A percentile compares a stretch with the other conserved stretches of the same genome.
Conservation (phyloP, 1,140 invertebrate genomes). For the Nasonia giraulti region DNA sequence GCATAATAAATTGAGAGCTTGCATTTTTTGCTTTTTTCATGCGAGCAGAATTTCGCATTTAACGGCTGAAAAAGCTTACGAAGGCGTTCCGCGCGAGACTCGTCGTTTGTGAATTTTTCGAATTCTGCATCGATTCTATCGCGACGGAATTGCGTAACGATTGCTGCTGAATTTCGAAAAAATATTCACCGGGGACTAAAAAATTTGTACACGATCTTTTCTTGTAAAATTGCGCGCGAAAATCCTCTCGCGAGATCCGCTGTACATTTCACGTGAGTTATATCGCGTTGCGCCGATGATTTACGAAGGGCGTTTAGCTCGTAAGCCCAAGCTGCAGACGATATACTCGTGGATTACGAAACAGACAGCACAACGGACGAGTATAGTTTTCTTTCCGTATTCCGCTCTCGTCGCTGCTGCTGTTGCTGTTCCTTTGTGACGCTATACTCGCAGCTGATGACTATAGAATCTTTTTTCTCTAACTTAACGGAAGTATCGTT, state of each 20-base stretch:
- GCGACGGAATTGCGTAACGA: neutral
- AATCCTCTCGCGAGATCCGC: conserved; percentile 27
- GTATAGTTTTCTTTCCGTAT: neutral
- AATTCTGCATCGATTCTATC: conserved; percentile 15
- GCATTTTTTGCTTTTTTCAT: too few species aligned
- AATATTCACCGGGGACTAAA: neutral
- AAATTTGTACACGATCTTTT: neutral
- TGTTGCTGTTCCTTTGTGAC: neutral
- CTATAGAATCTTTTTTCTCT: neutral
- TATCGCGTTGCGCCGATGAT: conserved; percentile 42
- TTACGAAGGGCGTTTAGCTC: conserved; percentile 52
- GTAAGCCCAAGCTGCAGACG: conserved; percentile 30
- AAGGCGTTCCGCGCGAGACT: neutral
- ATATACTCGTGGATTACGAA: conserved; percentile 41
- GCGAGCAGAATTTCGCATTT: neutral
- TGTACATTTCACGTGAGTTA: conserved; percentile 38
- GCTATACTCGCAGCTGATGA: neutral
- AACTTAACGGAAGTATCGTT: too few species aligned
- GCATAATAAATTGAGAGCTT: too few species aligned
- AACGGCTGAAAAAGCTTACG: neutral
- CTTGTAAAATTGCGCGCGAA: neutral
- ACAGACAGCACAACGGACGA: neutral
- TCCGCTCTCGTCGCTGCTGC: neutral
- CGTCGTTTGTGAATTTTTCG: conserved; percentile 6
- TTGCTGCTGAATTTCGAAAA: neutral